These are phyloP conservation scores for Philopedon plagiatum DNA, from an alignment of 2,888 invertebrate genomes.

Conservation along the genomic window DNA sequence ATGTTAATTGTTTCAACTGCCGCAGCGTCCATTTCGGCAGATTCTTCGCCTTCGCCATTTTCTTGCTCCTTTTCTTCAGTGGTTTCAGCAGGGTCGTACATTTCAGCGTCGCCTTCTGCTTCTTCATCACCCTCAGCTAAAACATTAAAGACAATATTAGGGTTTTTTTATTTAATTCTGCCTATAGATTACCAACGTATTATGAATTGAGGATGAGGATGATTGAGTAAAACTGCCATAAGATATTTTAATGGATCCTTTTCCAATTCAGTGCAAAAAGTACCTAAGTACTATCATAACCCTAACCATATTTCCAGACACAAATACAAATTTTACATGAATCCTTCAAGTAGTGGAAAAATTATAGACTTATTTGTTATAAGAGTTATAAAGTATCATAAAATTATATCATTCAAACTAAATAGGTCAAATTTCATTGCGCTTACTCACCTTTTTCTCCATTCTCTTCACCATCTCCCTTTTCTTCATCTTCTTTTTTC, in stretches of 20 bases:
- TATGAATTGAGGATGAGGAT: too few relatives aligned
- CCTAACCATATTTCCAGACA: too few relatives aligned
- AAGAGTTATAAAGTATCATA: too few relatives aligned
- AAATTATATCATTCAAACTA: neutral
- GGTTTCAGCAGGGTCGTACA: constrained; percentile 66
- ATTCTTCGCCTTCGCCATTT: constrained; percentile 67
- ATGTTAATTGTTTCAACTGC: constrained; percentile 62
- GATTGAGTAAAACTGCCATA: too few relatives aligned
- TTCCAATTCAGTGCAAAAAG: too few relatives aligned
- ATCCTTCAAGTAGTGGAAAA: too few relatives aligned
- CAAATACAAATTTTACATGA: too few relatives aligned
- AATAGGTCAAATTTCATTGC: neutral
- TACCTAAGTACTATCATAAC: too few relatives aligned
- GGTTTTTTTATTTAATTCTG: neutral
- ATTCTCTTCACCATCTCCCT: constrained; percentile 57
- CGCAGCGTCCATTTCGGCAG: constrained; percentile 65
- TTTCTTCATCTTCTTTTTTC: constrained; percentile 53
- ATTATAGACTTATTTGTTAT: too few relatives aligned
- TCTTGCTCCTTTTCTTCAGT: constrained; percentile 50
- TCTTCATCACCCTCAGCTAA: constrained; percentile 19
- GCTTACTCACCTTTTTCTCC: constrained; percentile 52
- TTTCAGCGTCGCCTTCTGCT: constrained; percentile 56
- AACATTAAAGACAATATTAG: neutral
- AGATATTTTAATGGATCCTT: too few relatives aligned
- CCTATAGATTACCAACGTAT: too few relatives aligned